phyloP scores from a whole-genome alignment of 2,888 invertebrate genomes.

The Gryllus longicercus region DNA sequence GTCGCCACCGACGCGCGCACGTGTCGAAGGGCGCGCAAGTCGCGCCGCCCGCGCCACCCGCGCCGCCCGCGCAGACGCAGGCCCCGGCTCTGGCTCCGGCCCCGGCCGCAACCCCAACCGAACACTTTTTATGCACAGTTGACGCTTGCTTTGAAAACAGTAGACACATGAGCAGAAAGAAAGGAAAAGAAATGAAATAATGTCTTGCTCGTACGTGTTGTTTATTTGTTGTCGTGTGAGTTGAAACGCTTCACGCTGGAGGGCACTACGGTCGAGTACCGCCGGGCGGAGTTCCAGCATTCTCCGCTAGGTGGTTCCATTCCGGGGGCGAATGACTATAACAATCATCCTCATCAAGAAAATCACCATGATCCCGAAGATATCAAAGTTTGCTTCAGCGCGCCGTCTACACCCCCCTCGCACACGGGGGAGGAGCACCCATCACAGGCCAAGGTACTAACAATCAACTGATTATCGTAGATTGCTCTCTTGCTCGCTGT shows the following conservation, averaged over 20 bases:
- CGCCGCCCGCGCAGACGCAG: neutral
- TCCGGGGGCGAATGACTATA: conserved; percentile 28
- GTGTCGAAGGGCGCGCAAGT: neutral
- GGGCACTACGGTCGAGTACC: conserved; percentile 56
- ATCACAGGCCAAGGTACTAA: conserved; percentile 33
- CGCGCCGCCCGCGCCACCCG: neutral
- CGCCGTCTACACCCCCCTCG: conserved; percentile 35
- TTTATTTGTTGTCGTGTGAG: conserved; percentile 21
- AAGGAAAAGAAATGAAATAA: conserved; percentile 3
- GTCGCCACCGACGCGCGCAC: neutral
- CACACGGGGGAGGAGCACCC: conserved; percentile 29
- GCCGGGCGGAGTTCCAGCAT: conserved; percentile 46
- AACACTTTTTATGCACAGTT: no score
- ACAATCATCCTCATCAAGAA: conserved; percentile 31
- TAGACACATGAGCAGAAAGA: neutral
- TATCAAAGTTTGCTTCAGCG: conserved; percentile 36
- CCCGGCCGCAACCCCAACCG: neutral
- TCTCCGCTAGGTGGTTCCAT: conserved; percentile 36
- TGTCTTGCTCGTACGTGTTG: conserved; percentile 19
- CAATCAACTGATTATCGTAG: neutral
- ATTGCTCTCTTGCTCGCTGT: no score
- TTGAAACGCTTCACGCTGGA: conserved; percentile 49
- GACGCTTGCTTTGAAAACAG: neutral
- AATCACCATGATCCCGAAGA: conserved; percentile 34
- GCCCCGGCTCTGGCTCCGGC: neutral